Evolutionary conservation across 64 coral and sea anemone species (phyloP), one percentile per base, ranked within the genome.

Genomic region (Dendronephthya gigantea): DNA sequence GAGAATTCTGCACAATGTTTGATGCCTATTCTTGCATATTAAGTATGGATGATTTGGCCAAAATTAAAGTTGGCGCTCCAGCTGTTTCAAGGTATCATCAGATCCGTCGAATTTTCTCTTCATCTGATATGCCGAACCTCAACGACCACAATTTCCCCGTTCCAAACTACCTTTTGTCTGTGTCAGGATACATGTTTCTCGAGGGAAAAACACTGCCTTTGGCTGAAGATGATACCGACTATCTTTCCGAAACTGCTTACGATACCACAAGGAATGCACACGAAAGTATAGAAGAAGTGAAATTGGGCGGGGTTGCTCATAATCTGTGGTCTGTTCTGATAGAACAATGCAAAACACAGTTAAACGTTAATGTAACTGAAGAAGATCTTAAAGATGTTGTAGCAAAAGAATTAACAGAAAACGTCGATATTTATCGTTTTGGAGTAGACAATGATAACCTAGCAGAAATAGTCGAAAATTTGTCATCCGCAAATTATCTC

Each of bases 131-230:
- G 55, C 55, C 55, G 25, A 62, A 62, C 55, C 55, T 62, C 55
- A 12, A 27, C 6, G 55, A 62, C 25, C 55, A 62, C 5, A 23
- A n/a, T 27, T 62, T 62, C 25, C 55, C 55, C 19, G 55, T 62
- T n/a, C 55, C 55, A 13, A 62, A 62, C 25, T 13, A 79, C 36
- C 72, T 79, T 12, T 19, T 79, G 32, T 79, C 72, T 34, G 72
- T 79, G 72, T 79, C 72, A 79, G 72, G 72, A 15, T 79, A 79
- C 16, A 79, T 79, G 72, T 79, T 39, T 39, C 36, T 79, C 4
- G 19, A 79, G 29, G 29, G 72, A 37, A 75, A 23, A 39, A 36
- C 17, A 17, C 36, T 33, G 29, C 1, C 32, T 34, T 34, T 1
- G n/a, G 32, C 13, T 33, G 72, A 34, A 15, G 41, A 45, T 45